These are phyloP conservation scores for Turritopsis dohrnii DNA, from an alignment of 30 jellyfish, hydroid and myxozoan species.

Conservation along the genomic window DNA sequence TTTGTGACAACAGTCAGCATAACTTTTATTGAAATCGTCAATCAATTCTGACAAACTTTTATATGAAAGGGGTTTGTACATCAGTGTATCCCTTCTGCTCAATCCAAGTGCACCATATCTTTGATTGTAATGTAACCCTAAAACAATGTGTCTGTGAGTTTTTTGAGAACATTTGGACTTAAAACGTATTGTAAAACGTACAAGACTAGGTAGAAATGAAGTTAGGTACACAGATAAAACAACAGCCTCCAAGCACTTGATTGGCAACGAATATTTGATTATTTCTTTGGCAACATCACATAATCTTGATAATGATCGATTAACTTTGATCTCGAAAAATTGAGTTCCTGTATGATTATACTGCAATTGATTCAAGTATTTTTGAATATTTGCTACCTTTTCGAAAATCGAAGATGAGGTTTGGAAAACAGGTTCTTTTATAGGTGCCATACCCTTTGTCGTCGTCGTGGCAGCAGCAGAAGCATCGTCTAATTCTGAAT, in stretches of 20 bases:
- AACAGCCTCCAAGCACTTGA: slow-evolving; percentile 87
- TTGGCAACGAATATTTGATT: slow-evolving; percentile 66
- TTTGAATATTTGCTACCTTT: slow-evolving; percentile 44
- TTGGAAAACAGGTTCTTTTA: background rate
- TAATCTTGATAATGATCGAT: slow-evolving; percentile 71
- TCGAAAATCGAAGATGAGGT: slow-evolving; percentile 8
- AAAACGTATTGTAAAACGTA: slow-evolving; percentile 70
- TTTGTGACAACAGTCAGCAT: slow-evolving; percentile 58
- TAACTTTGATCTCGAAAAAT: slow-evolving; percentile 62
- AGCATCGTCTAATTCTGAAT: background rate
- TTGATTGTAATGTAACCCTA: slow-evolving; percentile 51
- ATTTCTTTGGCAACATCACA: slow-evolving; percentile 83
- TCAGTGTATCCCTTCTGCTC: slow-evolving; percentile 68
- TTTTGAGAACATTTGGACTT: slow-evolving; percentile 52
- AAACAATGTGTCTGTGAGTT: slow-evolving; percentile 80
- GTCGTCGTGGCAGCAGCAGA: background rate
- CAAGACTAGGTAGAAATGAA: slow-evolving; percentile 44
- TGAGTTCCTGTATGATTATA: slow-evolving; percentile 89
- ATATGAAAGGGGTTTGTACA: slow-evolving; percentile 60
- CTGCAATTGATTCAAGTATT: slow-evolving; percentile 55
- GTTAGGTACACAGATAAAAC: slow-evolving; percentile 64
- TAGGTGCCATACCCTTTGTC: background rate
- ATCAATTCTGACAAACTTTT: slow-evolving; percentile 49
- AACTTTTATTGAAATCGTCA: slow-evolving; percentile 48
- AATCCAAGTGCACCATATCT: slow-evolving; percentile 81